Evolutionary conservation across 2,888 invertebrate genomes (phyloP).

Genomic region (Andrena chrysosceles): DNA sequence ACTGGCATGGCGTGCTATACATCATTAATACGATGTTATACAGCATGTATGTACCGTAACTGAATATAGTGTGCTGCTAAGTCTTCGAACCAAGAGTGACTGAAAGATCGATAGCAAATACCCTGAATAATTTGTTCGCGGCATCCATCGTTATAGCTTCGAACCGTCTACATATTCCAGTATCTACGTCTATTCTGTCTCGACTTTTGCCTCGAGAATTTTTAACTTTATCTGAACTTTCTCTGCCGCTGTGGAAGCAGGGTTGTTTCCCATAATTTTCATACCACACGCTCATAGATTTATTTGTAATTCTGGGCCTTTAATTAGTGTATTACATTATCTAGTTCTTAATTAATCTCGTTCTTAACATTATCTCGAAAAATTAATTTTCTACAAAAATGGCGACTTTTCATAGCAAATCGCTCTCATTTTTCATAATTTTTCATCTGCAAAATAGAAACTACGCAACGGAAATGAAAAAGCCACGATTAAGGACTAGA

Average conservation of each 20-base stretch:
- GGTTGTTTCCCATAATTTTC: background rate
- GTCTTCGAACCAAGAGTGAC: conserved; percentile 38
- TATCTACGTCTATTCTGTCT: background rate
- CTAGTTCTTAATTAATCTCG: too few species aligned
- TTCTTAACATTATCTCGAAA: too few species aligned
- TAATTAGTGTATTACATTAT: too few species aligned
- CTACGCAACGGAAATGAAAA: too few species aligned
- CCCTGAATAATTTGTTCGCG: conserved; percentile 50
- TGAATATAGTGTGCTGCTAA: conserved; percentile 34
- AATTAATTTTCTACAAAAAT: too few species aligned
- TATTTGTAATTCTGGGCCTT: too few species aligned
- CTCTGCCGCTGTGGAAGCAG: background rate
- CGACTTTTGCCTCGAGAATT: background rate
- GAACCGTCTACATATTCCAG: background rate
- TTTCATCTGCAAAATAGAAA: too few species aligned
- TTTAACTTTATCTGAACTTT: background rate
- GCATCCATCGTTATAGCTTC: conserved; percentile 25
- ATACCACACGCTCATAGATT: too few species aligned
- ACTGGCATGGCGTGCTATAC: conserved; percentile 7
- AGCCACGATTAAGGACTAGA: too few species aligned
- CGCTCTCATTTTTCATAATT: too few species aligned
- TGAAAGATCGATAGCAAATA: conserved; percentile 56
- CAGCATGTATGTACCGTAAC: background rate
- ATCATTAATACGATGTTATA: conserved; percentile 40
- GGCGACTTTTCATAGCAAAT: too few species aligned